A percentile compares a stretch with the other conserved stretches of the same genome.
phyloP scores from a whole-genome alignment of 2,797 vertebrate species.

The Onychomys leucogaster region DNA sequence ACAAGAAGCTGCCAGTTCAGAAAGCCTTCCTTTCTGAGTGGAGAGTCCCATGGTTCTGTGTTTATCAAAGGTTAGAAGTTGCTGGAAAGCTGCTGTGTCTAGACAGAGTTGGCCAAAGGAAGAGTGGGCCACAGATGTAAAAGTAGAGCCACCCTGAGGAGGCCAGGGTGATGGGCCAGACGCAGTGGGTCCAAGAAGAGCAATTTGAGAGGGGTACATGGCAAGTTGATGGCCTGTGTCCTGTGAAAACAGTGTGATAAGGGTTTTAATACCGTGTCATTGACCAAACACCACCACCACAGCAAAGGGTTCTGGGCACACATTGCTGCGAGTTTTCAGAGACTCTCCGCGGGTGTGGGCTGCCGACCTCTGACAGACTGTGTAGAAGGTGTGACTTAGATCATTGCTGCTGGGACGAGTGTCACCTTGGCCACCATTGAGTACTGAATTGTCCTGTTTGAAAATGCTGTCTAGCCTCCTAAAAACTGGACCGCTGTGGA shows the following conservation, averaged over 20 bases:
- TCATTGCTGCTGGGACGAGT: background rate
- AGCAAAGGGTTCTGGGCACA: too few relatives aligned
- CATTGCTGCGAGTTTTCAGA: too few relatives aligned
- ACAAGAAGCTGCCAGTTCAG: background rate
- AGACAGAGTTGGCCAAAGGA: background rate
- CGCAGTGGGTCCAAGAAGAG: background rate
- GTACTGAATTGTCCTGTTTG: background rate
- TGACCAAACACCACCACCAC: background rate
- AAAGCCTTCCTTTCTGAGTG: background rate
- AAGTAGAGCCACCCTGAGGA: background rate
- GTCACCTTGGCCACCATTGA: too few relatives aligned
- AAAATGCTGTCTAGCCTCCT: background rate
- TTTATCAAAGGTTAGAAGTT: slow-evolving; percentile 8
- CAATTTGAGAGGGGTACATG: background rate
- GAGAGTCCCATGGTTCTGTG: background rate
- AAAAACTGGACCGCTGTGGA: background rate
- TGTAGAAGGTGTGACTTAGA: background rate
- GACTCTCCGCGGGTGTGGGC: background rate
- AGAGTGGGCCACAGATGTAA: background rate
- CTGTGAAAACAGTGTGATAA: background rate
- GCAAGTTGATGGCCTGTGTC: background rate
- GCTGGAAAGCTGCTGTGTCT: background rate
- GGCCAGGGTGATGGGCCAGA: background rate
- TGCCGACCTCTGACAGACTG: background rate
- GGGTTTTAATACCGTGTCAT: background rate